Evolutionary conservation across 2,888 invertebrate genomes (phyloP).

Genomic region (Smittia sp.): DNA sequence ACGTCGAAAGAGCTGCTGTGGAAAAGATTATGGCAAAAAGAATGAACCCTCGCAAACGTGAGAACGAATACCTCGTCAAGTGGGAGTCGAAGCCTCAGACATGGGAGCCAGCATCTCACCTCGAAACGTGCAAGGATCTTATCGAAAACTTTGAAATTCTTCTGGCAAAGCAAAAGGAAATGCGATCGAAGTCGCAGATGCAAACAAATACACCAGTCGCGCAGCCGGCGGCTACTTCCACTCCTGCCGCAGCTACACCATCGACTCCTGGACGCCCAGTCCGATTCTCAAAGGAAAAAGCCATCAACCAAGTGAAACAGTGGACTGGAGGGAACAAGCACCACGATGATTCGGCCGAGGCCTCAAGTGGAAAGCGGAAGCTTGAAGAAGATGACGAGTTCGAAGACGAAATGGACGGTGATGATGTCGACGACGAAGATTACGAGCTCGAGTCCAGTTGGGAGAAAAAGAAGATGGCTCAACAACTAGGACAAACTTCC

Average conservation of each 20-base stretch:
- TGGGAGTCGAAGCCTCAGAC: slow-evolving; percentile 82
- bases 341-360: slow-evolving; percentile 54
- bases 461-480: slow-evolving; percentile 40
- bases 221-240: slow-evolving; percentile 35
- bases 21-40: slow-evolving; percentile 82
- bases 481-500: slow-evolving; percentile 30
- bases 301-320: slow-evolving; percentile 77
- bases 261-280: slow-evolving; percentile 58
- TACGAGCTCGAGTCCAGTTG: slow-evolving; percentile 35
- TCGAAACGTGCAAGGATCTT: slow-evolving; percentile 72
- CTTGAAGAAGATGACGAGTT: slow-evolving; percentile 57
- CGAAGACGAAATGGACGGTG: slow-evolving; percentile 45
- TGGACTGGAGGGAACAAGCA: slow-evolving; percentile 70
- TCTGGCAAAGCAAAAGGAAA: slow-evolving; percentile 70
- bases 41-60: slow-evolving; percentile 73
- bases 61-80: slow-evolving; percentile 79
- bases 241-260: slow-evolving; percentile 42
- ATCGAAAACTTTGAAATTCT: slow-evolving; percentile 79
- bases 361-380: slow-evolving; percentile 53
- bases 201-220: slow-evolving; percentile 48
- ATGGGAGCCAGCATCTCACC: slow-evolving; percentile 77
- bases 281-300: slow-evolving; percentile 76
- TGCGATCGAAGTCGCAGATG: slow-evolving; percentile 57
- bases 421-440: slow-evolving; percentile 39
- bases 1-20: slow-evolving; percentile 66